A percentile compares a stretch with the other conserved stretches of the same genome.
phyloP scores from a whole-genome alignment of 2,888 invertebrate genomes.

The Hymenopus coronatus region DNA sequence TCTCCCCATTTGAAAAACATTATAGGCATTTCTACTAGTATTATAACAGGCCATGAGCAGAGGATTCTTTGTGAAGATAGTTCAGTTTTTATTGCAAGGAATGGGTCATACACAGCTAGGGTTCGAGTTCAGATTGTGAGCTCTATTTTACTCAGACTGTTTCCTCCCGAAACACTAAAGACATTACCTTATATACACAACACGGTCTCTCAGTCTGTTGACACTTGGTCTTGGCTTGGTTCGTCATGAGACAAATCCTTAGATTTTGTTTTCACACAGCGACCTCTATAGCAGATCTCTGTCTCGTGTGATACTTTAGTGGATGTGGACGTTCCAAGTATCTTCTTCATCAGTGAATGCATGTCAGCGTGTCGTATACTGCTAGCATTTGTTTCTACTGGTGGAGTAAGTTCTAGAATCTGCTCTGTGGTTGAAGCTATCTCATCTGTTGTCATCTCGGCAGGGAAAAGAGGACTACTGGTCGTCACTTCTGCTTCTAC shows the following conservation, averaged over 20 bases:
- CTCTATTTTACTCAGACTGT: background rate
- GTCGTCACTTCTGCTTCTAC: background rate
- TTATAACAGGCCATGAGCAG: background rate
- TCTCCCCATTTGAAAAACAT: too few species aligned
- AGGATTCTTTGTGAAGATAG: background rate
- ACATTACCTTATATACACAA: background rate
- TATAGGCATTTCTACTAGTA: background rate
- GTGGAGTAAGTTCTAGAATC: background rate
- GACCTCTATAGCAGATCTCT: conserved; percentile 83
- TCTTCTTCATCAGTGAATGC: conserved; percentile 31
- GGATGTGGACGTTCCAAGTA: conserved; percentile 72
- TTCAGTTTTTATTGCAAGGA: background rate
- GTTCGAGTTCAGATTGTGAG: background rate
- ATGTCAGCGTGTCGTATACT: conserved; percentile 8
- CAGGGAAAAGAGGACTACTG: background rate
- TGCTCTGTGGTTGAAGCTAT: background rate
- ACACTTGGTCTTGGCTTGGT: background rate
- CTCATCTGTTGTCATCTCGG: background rate
- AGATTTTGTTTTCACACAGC: conserved; percentile 67
- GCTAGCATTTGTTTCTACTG: background rate
- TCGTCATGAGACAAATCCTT: background rate
- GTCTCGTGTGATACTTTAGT: conserved; percentile 83
- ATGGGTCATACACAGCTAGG: too few species aligned
- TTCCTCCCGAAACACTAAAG: background rate
- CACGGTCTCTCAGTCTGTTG: background rate